Evolutionary conservation across 2,888 invertebrate genomes (phyloP), one percentile per base, ranked within the genome.

Genomic region (Linnaemya tessellans): DNA sequence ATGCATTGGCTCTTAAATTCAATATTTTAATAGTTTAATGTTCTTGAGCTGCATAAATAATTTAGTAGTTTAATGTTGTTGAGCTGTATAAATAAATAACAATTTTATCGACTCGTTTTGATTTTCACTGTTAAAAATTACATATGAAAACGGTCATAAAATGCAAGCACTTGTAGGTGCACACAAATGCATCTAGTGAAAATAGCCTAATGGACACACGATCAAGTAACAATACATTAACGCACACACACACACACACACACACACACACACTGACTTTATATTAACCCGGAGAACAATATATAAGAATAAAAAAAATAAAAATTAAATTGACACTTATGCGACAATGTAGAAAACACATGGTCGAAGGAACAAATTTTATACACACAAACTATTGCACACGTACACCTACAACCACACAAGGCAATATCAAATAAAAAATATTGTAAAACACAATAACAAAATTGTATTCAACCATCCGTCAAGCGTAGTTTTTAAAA

Each of bases 321-420:
- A 54, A 49, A 41, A 62, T 75, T 70, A 85, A 85, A 82, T 79
- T 83, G 85, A 80, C 85, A 80, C 83, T 85, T 83, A 75, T 83
- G 79, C 75, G 79, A 85, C 82, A 85, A 75, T 80, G 85, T 80
- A 75, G 65, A 83, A 82, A 85, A 65, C 82, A 64, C 70, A 75
- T 82, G 35, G 68, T 8, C 30, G 22, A 38, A 64, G 25, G 38
- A 41, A 58, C 43, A 73, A 71, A 22, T 64, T n/a, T n/a, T n/a
- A 35, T n/a, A 54, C 15, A 35, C 51, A 41, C 15, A n/a, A n/a
- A n/a, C n/a, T n/a, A n/a, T n/a, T n/a, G n/a, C n/a, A 25, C 18
- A 49, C 8, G 49, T 13, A 20, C 20, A 20, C 3, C 60, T n/a
- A 65, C 25, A n/a, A 22, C 15, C 18, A 15, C 8, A 46, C 11